Base-by-base conservation (phyloP, 2,888 invertebrate species). In the Eremobia ochroleuca region DNA sequence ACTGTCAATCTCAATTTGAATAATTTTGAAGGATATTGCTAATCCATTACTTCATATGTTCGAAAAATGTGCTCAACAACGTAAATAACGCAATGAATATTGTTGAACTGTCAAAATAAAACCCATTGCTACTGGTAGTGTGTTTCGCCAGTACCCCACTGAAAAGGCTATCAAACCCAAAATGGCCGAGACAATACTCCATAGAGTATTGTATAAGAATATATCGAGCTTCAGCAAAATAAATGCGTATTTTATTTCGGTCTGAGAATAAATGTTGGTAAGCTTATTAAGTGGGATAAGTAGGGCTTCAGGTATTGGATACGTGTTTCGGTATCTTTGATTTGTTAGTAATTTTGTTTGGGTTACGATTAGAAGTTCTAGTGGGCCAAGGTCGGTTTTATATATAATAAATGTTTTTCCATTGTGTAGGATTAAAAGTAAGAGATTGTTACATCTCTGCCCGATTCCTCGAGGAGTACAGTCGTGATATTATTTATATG, bases 331-430 rank as follows among this genome's bases (percentile, higher is more conserved):
- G 5, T 55, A 70, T 71, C 59, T 85, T 84, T 55, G 71, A 80
- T 79, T 84, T 79, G 83, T 83, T 67, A 28, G 61, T 79, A 55
- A 49, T 83, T 66, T 76, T 66, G 55, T 83, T 83, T 77, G 31
- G 46, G 9, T 40, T 25, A 18, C 31, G 31, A 62, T 79, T 83
- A 83, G 37, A n/a, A 76, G 55, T 46, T 34, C 37, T 4, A 64
- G 76, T 28, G 46, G 49, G 34, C 13, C 73, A 15, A 9, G 11
- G 21, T 64, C n/a, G 34, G 3, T 55, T 76, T 31, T 34, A 11
- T 46, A 34, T 9, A n/a, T 18, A 18, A 34, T 68, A 34, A 34
- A 68, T 59, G 61, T 59, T 34, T 31, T 31, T 31, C 15, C 25
- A 8, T 13, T 49, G 15, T 6, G 43, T 6, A 25, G 21, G 8